Conservation (phyloP, 2,888 invertebrate species). For the Brenthis ino region DNA sequence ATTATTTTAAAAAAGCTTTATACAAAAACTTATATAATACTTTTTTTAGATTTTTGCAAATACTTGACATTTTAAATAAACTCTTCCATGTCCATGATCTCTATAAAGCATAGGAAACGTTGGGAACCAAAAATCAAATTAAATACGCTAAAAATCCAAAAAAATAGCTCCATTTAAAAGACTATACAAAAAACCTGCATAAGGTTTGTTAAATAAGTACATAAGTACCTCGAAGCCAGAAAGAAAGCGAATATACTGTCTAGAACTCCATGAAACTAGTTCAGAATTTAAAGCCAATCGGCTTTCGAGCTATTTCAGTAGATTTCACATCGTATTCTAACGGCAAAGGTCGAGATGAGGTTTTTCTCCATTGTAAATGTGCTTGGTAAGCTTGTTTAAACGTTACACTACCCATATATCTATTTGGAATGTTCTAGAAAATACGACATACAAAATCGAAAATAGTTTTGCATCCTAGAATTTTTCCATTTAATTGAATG, state of each 20-base stretch:
- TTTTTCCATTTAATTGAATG: too few species aligned
- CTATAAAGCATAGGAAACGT: too few species aligned
- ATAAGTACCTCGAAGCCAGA: neutral
- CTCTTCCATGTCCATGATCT: too few species aligned
- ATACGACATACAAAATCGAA: neutral
- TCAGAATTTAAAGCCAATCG: constrained; percentile 7
- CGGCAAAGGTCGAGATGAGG: neutral
- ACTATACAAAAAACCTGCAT: too few species aligned
- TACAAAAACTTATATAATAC: too few species aligned
- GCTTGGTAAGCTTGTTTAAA: neutral
- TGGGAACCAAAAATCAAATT: too few species aligned
- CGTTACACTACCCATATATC: neutral
- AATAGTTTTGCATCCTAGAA: neutral
- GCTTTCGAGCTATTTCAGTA: constrained; percentile 3
- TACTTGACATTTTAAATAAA: too few species aligned
- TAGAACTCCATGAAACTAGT: neutral
- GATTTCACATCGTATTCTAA: constrained; percentile 4
- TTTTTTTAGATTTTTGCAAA: too few species aligned
- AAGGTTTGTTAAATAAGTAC: too few species aligned
- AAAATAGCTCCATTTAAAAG: too few species aligned
- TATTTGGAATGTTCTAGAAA: neutral
- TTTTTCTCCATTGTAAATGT: neutral
- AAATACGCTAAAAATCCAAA: too few species aligned
- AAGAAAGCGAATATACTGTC: neutral
- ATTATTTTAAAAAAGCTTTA: too few species aligned